A percentile compares a stretch with the other conserved stretches of the same genome.
Evolutionary conservation across 1,140 invertebrate genomes (phyloP).

Genomic region (Drosophila lini): DNA sequence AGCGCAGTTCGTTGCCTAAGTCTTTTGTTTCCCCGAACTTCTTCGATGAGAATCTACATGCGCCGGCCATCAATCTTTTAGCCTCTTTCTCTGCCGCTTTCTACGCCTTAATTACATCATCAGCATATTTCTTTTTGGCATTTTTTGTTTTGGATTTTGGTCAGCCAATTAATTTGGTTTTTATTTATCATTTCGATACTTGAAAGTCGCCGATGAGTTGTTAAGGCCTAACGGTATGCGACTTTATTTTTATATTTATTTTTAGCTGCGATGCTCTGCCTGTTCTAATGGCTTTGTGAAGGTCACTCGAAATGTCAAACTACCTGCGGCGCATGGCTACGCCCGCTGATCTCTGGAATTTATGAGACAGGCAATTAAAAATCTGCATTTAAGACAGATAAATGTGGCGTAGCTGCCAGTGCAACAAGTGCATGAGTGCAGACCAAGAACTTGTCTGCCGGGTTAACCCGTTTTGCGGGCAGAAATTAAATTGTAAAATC

Average conservation of each 20-base stretch:
- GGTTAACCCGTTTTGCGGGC: constrained; percentile 58
- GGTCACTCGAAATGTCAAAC: constrained; percentile 70
- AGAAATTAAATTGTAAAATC: constrained; percentile 62
- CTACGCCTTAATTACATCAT: constrained; percentile 77
- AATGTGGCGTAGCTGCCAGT: constrained; percentile 25
- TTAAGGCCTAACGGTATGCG: constrained; percentile 30
- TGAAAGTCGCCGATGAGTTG: constrained; percentile 52
- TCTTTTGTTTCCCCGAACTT: constrained; percentile 61
- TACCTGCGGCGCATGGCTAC: constrained; percentile 43
- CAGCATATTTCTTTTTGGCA: constrained; percentile 38
- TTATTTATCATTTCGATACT: constrained; percentile 44
- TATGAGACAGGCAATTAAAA: constrained; percentile 77
- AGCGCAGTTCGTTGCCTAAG: constrained; percentile 71
- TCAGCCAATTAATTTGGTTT: constrained; percentile 58
- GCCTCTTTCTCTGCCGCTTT: constrained; percentile 48
- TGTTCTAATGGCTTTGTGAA: constrained; percentile 65
- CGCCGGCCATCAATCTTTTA: constrained; percentile 55
- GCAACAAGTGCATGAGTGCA: constrained; percentile 42
- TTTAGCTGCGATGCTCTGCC: constrained; percentile 39
- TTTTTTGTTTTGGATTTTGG: constrained; percentile 1
- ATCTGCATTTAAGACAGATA: constrained; percentile 37
- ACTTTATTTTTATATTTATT: constrained; percentile 25
- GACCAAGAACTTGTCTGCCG: constrained; percentile 46
- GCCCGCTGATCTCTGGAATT: constrained; percentile 48
- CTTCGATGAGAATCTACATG: constrained; percentile 41